Evolutionary conservation across 1,140 invertebrate genomes (phyloP), one percentile per base, ranked within the genome.

Genomic region (Ectropis grisescens): DNA sequence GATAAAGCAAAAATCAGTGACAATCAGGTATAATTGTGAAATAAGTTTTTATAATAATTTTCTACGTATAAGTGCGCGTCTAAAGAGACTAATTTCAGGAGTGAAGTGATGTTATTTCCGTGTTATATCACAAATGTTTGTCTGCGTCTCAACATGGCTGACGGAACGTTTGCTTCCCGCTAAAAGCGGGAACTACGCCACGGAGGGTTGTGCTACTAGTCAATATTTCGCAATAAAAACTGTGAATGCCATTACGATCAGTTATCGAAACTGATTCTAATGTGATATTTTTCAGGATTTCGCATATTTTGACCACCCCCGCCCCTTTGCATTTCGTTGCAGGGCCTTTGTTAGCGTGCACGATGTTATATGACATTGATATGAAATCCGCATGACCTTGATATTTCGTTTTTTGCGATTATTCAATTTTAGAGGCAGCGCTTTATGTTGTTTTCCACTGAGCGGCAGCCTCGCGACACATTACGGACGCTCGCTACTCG

Each of bases 1-100:
- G 80, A 82, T 82, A 82, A 82, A 79, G 80, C 75, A 58, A 82
- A 82, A 82, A 81, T 82, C 75, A 82, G 75, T 82, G 80, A 82
- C 52, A 82, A 82, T 82, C 80, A 82, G 78, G 80, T 82, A 82
- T 79, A 64, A 55, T 78, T 79, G 72, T 78, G 71, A 62, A 64
- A 68, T 75, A 67, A 70, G 49, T 64, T 53, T 59, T 68, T 57
- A 29, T 65, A 65, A 56, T 65, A 64, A 57, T 65, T 75, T 78
- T 74, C 72, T 60, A 45, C 47, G 58, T 62, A 57, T 38, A 53
- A 47, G 55, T 71, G 71, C 58, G 78, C 70, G 58, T 76, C 53
- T 65, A 51, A 38, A 70, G 45, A 68, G 44, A 56, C 56, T 32
- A 56, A 55, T 67, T 65, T 43, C 35, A 65, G 51, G 45, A 55